phyloP scores from a whole-genome alignment of 2,797 vertebrate species.

The Ispidina lecontei region DNA sequence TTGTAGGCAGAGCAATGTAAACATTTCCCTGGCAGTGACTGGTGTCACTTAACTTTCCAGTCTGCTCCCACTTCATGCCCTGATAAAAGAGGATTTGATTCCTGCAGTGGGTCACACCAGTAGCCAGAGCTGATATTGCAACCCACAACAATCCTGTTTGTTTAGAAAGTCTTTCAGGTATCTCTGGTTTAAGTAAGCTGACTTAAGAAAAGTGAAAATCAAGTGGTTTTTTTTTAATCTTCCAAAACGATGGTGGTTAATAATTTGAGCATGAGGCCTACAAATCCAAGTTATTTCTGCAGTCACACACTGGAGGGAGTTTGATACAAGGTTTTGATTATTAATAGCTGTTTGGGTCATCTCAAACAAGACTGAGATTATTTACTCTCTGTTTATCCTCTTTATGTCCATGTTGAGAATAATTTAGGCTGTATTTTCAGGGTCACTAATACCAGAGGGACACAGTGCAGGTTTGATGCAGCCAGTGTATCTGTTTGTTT shows the following conservation, averaged over 20 bases:
- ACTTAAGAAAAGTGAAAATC: neutral
- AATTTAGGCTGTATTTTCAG: neutral
- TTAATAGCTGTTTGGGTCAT: neutral
- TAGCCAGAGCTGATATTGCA: neutral
- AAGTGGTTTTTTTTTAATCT: neutral
- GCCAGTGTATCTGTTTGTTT: neutral
- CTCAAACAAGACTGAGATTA: neutral
- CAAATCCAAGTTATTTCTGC: neutral
- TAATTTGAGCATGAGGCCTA: neutral
- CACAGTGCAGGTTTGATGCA: neutral
- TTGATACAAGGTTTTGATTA: neutral
- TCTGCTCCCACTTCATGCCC: neutral
- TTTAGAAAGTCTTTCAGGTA: neutral
- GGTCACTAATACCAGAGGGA: neutral
- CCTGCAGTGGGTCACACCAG: neutral
- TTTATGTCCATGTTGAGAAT: neutral
- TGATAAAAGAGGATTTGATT: neutral
- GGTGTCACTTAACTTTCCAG: neutral
- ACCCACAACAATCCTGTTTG: neutral
- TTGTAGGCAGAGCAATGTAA: neutral
- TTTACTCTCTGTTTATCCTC: neutral
- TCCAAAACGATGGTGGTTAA: neutral
- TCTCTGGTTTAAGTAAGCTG: neutral
- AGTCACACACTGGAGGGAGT: rapidly evolving
- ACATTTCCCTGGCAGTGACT: neutral